phyloP scores from a whole-genome alignment of 1,140 invertebrate genomes.

The Scaptomyza graminum region DNA sequence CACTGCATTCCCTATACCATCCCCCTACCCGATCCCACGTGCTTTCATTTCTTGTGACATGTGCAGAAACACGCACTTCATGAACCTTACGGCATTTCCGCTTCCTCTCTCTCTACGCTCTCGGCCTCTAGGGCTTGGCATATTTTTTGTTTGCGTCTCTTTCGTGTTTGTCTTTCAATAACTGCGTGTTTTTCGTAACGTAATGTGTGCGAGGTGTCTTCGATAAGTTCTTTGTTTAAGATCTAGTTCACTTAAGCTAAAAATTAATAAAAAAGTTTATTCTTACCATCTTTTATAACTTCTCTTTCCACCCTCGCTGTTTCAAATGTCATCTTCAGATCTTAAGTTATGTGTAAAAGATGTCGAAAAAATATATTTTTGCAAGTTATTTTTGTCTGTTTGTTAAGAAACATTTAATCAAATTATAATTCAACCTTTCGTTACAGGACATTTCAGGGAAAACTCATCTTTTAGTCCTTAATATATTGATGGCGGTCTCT shows the following conservation, averaged over 20 bases:
- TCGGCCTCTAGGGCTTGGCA: conserved; percentile 20
- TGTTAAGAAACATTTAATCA: conserved; percentile 71
- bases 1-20: conserved; percentile 1
- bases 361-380: conserved; percentile 47
- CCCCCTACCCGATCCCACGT: not conserved
- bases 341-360: conserved; percentile 21
- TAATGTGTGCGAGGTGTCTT: conserved; percentile 26
- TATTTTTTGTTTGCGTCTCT: conserved; percentile 40
- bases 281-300: not conserved
- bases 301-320: not conserved
- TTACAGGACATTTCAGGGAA: conserved; percentile 60
- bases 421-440: conserved; percentile 58
- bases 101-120: conserved; percentile 39
- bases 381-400: conserved; percentile 63
- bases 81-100: conserved; percentile 69
- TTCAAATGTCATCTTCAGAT: conserved; percentile 10
- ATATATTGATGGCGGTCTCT: conserved; percentile 26
- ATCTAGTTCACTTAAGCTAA: no score
- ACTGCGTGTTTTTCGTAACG: conserved; percentile 47
- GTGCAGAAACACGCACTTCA: conserved; percentile 67
- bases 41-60: conserved; percentile 38
- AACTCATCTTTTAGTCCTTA: conserved; percentile 43
- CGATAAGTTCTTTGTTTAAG: not conserved
- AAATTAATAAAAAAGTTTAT: no score
- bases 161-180: conserved; percentile 71